Conservation (phyloP, 1,140 invertebrate genomes). For the Oscheius sp. region DNA sequence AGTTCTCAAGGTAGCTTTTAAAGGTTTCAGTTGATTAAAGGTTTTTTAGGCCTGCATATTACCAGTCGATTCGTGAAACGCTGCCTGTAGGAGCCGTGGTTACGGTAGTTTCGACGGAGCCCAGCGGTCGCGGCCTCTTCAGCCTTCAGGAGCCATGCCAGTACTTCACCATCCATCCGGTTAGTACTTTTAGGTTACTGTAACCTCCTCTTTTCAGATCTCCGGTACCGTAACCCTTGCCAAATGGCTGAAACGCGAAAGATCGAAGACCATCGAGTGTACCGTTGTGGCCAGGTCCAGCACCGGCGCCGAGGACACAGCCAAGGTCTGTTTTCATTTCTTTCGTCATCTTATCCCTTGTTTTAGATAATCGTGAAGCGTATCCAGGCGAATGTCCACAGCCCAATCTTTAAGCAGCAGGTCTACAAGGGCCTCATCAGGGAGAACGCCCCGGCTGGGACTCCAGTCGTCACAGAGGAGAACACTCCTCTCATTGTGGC, state of each 20-base stretch:
- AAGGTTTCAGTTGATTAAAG: not conserved
- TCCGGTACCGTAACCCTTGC: conserved; percentile 33
- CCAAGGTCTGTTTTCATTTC: too few relatives aligned
- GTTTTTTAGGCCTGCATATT: not conserved
- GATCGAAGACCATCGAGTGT: conserved; percentile 27
- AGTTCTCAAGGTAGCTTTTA: not conserved
- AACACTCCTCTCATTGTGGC: conserved; percentile 67
- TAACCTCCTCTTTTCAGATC: not conserved
- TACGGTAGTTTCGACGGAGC: not conserved
- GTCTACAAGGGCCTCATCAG: conserved; percentile 66
- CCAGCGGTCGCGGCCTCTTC: not conserved
- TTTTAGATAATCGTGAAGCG: conserved; percentile 81
- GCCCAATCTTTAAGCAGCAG: conserved; percentile 73
- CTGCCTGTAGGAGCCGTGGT: not conserved
- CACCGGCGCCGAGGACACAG: conserved; percentile 62
- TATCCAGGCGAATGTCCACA: conserved; percentile 85
- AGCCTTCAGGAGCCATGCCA: conserved; percentile 15
- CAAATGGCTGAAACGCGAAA: conserved; percentile 22
- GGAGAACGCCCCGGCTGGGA: conserved; percentile 34
- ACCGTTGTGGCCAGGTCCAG: conserved; percentile 29
- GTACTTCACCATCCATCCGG: conserved; percentile 25
- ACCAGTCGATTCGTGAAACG: not conserved
- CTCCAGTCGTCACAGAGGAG: conserved; percentile 17
- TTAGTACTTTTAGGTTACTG: not conserved
- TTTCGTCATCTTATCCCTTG: not conserved